These are phyloP conservation scores for Lepidocyrtinus sp. DNA, from an alignment of 2,888 invertebrate species.

Conservation along the genomic window DNA sequence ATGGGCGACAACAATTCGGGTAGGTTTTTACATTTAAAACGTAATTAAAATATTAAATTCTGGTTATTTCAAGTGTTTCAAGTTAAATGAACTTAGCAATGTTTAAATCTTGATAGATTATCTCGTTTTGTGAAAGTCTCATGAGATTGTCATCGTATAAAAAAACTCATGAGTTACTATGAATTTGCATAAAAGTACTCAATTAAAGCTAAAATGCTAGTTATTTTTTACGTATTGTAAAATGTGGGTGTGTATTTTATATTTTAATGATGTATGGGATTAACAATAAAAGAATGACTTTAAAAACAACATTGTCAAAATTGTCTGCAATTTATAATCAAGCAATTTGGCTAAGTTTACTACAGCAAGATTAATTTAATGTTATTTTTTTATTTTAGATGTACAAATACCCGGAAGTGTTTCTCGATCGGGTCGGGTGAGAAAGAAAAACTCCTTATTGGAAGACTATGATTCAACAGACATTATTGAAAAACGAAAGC, in stretches of 20 bases:
- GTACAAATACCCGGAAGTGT: constrained; percentile 34
- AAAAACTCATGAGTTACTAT: background rate
- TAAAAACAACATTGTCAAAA: too few relatives aligned
- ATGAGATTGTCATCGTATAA: background rate
- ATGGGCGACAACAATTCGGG: constrained; percentile 48
- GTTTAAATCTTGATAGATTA: background rate
- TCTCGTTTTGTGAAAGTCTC: background rate
- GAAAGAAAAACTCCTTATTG: constrained; percentile 95
- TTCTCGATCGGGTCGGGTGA: constrained; percentile 89
- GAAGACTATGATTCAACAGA: constrained; percentile 94
- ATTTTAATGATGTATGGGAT: background rate
- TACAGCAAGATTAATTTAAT: background rate
- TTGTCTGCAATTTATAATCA: too few relatives aligned
- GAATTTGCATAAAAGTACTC: too few relatives aligned
- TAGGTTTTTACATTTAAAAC: constrained; percentile 30
- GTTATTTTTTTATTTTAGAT: constrained; percentile 1
- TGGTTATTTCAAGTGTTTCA: background rate
- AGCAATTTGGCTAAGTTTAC: too few relatives aligned
- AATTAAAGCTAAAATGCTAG: too few relatives aligned
- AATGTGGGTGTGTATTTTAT: constrained; percentile 13
- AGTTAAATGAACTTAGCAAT: background rate
- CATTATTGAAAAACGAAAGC: constrained; percentile 79
- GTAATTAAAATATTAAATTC: constrained; percentile 9
- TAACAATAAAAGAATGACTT: background rate
- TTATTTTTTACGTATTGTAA: too few relatives aligned